Base-by-base conservation (phyloP, 2,113 vertebrate genomes). In the Nesoenas mayeri region DNA sequence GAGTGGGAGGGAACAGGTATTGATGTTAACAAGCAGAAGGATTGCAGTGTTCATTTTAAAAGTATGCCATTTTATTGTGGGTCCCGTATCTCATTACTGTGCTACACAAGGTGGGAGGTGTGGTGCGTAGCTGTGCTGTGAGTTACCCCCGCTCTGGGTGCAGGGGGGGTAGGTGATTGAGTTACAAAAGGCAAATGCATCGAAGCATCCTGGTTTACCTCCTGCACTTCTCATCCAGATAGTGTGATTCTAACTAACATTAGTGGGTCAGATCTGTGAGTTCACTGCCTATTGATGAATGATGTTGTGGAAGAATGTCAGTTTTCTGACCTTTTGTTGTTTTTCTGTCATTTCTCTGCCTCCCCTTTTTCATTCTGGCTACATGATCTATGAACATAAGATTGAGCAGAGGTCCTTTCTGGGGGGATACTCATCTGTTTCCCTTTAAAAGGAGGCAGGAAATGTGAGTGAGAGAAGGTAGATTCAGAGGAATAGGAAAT, bases 171-270 rank as follows among this genome's bases (percentile, higher is more conserved):
- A 70, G 66, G 70, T 74, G 18, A 4, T 67, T 83, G 56, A 77
- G 88, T 69, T 66, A 44, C 54, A 48, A 26, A 91, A 91, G 36
- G 42, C 28, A 87, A 67, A 58, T 85, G 48, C 47, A 77, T 79
- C 14, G 31, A 66, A 65, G 42, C 51, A 69, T 85, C 38, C 28
- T 53, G 60, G 84, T 95, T 95, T 88, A 73, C 88, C 80, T 89
- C 32, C 71, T 94, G 61, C 71, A 69, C n/a, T 93, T 91, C 57
- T 96, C 48, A 85, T 75, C 53, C 4, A 9, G 31, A 60, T 95
- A 74, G 79, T 79, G 70, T 88, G 53, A 95, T 94, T 81, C n/a
- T 85, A 72, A 48, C 16, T 44, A 87, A 65, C 56, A 15, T 94
- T 93, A 89, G 29, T 89, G 64, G 60, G 50, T 92, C 87, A 86